phyloP scores from a whole-genome alignment of 2,113 vertebrate genomes.

The Plotosus lineatus region DNA sequence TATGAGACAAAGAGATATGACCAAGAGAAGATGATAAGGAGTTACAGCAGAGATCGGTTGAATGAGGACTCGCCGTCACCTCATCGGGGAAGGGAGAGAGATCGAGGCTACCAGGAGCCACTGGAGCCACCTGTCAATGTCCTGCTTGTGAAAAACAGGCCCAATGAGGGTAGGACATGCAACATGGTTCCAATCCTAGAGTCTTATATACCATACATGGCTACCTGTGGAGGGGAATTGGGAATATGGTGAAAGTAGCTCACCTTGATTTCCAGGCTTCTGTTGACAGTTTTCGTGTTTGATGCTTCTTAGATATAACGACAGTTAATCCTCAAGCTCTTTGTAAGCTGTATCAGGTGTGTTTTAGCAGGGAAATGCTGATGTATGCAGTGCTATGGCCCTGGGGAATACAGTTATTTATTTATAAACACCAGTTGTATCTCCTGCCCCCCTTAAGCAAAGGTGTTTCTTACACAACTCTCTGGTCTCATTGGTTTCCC shows the following conservation, averaged over 20 bases:
- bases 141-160: slow-evolving; percentile 83
- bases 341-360: neutral
- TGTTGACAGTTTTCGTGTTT: neutral
- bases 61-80: slow-evolving; percentile 62
- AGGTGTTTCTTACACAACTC: neutral
- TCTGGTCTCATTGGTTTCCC: neutral
- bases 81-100: slow-evolving; percentile 54
- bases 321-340: neutral
- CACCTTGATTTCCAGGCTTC: neutral
- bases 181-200: no score
- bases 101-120: slow-evolving; percentile 64
- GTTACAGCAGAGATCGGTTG: slow-evolving; percentile 74
- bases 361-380: neutral
- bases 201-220: neutral
- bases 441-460: neutral
- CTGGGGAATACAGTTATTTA: neutral
- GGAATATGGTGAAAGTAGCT: neutral
- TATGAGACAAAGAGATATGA: slow-evolving; percentile 48
- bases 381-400: neutral
- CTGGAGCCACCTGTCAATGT: slow-evolving; percentile 79
- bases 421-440: neutral
- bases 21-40: slow-evolving; percentile 58
- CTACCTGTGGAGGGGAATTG: neutral
- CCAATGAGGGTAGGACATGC: slow-evolving; percentile 79
- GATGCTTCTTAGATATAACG: neutral